A percentile compares a stretch with the other conserved stretches of the same genome.
These are phyloP conservation scores for Chlorospingus flavigularis DNA, from an alignment of 2,797 vertebrate genomes.

Conservation along the genomic window DNA sequence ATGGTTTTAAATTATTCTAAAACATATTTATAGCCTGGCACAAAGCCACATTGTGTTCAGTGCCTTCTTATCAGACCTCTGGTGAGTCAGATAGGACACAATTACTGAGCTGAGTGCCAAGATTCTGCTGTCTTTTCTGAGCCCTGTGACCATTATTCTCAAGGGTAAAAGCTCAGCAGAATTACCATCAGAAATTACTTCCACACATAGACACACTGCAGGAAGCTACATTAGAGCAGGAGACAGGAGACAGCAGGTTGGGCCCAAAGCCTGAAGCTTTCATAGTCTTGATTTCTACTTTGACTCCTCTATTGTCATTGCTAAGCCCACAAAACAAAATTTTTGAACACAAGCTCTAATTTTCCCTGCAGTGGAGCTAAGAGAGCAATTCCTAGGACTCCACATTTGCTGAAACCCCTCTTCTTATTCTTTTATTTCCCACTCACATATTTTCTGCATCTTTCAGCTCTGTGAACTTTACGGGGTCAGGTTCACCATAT, in stretches of 20 bases:
- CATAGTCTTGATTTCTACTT: not conserved
- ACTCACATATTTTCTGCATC: not conserved
- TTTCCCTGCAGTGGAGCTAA: not conserved
- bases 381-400: not conserved
- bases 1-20: not conserved
- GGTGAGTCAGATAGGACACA: not conserved
- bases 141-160: not conserved
- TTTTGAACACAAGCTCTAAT: not conserved
- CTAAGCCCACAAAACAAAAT: not conserved
- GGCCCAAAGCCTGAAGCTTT: not conserved
- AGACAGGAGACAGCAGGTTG: not conserved
- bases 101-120: not conserved
- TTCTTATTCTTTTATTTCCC: not conserved
- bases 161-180: not conserved
- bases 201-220: not conserved
- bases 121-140: slow-evolving; percentile 1
- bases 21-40: not conserved
- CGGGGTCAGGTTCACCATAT: accelerated
- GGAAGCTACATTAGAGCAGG: not conserved
- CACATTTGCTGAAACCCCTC: not conserved
- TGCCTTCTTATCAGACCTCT: not conserved
- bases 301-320: not conserved
- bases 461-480: not conserved
- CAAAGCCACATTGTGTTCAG: not conserved
- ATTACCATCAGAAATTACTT: not conserved